Conservation (phyloP, 2,888 invertebrate genomes). For the Diarsia brunnea region DNA sequence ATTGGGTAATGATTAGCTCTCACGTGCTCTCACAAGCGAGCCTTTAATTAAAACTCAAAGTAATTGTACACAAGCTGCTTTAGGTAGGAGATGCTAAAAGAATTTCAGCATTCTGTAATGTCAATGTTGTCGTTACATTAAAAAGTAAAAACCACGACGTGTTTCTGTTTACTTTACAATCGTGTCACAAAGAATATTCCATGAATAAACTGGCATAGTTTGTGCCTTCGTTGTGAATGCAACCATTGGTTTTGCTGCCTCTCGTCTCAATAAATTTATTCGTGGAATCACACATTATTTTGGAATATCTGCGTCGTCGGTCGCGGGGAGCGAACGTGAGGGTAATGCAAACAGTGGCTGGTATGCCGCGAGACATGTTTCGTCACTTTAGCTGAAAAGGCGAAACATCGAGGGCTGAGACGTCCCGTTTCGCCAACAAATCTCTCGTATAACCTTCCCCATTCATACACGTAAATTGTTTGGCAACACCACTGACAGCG, state of each 20-base stretch:
- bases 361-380: constrained; percentile 82
- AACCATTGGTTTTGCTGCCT: constrained; percentile 72
- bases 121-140: constrained; percentile 18
- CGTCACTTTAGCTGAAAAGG: constrained; percentile 85
- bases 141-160: constrained; percentile 8
- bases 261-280: constrained; percentile 76
- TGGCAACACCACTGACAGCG: constrained; percentile 65
- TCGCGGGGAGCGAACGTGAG: constrained; percentile 76
- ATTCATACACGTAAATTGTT: constrained; percentile 75
- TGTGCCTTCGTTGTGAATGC: constrained; percentile 60
- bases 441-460: constrained; percentile 75
- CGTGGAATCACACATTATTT: constrained; percentile 80
- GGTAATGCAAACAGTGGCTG: constrained; percentile 80
- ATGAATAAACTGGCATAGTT: constrained; percentile 57
- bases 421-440: constrained; percentile 76
- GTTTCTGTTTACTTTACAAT: constrained; percentile 34
- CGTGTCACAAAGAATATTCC: constrained; percentile 33
- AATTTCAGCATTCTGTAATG: constrained; percentile 16
- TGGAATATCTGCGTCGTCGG: constrained; percentile 71
- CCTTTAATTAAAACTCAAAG: constrained; percentile 56
- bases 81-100: constrained; percentile 15
- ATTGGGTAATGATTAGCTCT: constrained; percentile 52
- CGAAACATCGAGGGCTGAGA: constrained; percentile 73
- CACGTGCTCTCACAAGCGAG: constrained; percentile 39
- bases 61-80: constrained; percentile 29